phyloP scores from a whole-genome alignment of 2,888 invertebrate genomes.

The Agrotis ipsilon region DNA sequence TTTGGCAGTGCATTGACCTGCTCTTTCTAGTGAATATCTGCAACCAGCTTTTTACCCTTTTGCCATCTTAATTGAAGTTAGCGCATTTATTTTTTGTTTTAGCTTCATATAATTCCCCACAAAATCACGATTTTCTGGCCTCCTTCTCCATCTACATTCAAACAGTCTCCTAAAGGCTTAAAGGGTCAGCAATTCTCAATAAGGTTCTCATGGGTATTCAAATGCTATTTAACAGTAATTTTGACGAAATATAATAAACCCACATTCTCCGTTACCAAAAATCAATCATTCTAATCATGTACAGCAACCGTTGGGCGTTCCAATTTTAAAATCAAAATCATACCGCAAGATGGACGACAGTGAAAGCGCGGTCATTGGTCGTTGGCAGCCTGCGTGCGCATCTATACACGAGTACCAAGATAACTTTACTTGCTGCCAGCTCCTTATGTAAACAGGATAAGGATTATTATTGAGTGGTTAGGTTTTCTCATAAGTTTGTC shows the following conservation, averaged over 20 bases:
- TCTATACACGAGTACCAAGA: constrained; percentile 79
- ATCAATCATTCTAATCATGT: constrained; percentile 64
- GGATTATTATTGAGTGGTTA: constrained; percentile 15
- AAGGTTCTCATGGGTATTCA: too few species aligned
- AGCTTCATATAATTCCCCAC: too few species aligned
- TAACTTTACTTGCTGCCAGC: constrained; percentile 26
- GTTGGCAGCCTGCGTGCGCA: constrained; percentile 84
- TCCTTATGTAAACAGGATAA: background rate
- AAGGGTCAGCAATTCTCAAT: too few species aligned
- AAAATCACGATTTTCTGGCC: too few species aligned
- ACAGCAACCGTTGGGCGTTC: constrained; percentile 76
- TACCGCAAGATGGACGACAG: constrained; percentile 84
- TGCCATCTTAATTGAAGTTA: too few species aligned
- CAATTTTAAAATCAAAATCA: constrained; percentile 84
- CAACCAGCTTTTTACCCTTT: background rate
- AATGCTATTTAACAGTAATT: background rate
- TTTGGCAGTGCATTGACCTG: background rate
- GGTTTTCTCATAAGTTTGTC: constrained; percentile 42
- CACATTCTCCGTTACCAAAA: constrained; percentile 25
- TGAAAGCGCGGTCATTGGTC: constrained; percentile 91
- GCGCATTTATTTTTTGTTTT: too few species aligned
- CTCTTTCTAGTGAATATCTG: background rate
- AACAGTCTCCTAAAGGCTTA: too few species aligned
- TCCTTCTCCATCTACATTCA: too few species aligned
- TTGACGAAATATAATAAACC: constrained; percentile 37